A percentile compares a stretch with the other conserved stretches of the same genome.
phyloP scores from a whole-genome alignment of 23 tunicate species.

The Corella eumyota region DNA sequence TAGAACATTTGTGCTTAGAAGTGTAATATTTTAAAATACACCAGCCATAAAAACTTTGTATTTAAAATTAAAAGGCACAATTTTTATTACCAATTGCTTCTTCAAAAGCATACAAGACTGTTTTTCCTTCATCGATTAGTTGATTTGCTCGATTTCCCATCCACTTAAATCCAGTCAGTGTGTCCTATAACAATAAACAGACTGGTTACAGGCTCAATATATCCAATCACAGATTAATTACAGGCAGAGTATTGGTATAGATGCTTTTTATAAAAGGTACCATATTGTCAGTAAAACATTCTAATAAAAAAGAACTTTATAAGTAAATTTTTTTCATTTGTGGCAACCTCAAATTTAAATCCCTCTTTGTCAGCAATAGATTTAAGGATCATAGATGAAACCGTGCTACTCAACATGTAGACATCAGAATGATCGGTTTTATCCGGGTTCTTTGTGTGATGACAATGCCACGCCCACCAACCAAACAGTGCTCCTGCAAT shows the following conservation, averaged over 20 bases:
- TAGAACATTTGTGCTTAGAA: no score
- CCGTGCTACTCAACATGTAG: slow-evolving; percentile 94
- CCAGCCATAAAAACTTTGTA: no score
- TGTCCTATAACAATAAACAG: slow-evolving; percentile 56
- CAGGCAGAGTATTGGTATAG: no score
- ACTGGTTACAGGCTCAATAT: no score
- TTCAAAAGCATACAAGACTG: slow-evolving; percentile 89
- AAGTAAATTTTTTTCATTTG: no score
- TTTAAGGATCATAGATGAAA: slow-evolving; percentile 78
- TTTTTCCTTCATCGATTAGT: slow-evolving; percentile 46
- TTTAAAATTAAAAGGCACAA: no score
- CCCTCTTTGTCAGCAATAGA: slow-evolving; percentile 76
- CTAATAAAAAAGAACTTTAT: no score
- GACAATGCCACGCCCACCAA: slow-evolving; percentile 88
- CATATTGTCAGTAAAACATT: no score
- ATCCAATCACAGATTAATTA: background rate
- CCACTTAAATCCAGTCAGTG: slow-evolving; percentile 98
- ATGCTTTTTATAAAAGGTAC: no score
- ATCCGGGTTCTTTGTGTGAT: slow-evolving; percentile 30
- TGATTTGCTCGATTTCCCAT: slow-evolving; percentile 79
- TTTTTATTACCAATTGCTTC: slow-evolving; percentile 95
- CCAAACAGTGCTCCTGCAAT: slow-evolving; percentile 88
- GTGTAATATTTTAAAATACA: no score
- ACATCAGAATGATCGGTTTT: slow-evolving; percentile 20
- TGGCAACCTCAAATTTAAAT: slow-evolving; percentile 77